Percentiles rank a stretch among this genome's conserved stretches.
Conservation (phyloP, 1,140 invertebrate genomes). For the Trissolcus basalis region DNA sequence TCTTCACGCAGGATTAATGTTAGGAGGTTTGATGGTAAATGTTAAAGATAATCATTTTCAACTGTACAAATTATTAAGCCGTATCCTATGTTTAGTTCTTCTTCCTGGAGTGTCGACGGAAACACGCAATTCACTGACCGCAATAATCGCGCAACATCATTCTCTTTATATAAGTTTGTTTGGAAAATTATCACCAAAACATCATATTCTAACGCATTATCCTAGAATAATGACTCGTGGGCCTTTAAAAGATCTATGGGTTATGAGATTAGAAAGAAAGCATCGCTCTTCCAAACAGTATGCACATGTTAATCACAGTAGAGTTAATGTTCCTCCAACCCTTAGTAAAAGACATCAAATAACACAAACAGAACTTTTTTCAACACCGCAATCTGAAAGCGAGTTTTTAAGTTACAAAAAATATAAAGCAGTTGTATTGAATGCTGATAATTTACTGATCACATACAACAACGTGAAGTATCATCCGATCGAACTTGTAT, state of each 20-base stretch:
- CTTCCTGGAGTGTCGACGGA: background rate
- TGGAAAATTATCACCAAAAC: constrained; percentile 30
- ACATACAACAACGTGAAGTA: background rate
- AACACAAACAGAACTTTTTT: constrained; percentile 24
- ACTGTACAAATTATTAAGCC: constrained; percentile 16
- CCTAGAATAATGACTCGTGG: constrained; percentile 36
- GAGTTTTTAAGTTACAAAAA: constrained; percentile 2
- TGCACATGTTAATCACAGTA: constrained; percentile 19
- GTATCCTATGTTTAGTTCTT: constrained; percentile 25
- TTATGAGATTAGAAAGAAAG: constrained; percentile 32
- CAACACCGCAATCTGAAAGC: background rate
- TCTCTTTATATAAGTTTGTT: constrained; percentile 13
- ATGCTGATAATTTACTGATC: background rate
- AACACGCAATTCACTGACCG: background rate
- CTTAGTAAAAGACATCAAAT: constrained; percentile 32
- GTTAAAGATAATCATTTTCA: constrained; percentile 17
- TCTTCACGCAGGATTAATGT: constrained; percentile 12
- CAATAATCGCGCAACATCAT: constrained; percentile 20
- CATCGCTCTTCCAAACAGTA: constrained; percentile 34
- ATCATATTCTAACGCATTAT: constrained; percentile 32
- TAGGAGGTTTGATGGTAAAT: constrained; percentile 24
- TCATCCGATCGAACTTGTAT: background rate
- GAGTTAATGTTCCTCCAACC: constrained; percentile 19
- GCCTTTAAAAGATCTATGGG: constrained; percentile 26
- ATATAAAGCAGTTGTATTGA: background rate